Conservation (phyloP, 2,113 vertebrate species). For the Labrus mixtus region DNA sequence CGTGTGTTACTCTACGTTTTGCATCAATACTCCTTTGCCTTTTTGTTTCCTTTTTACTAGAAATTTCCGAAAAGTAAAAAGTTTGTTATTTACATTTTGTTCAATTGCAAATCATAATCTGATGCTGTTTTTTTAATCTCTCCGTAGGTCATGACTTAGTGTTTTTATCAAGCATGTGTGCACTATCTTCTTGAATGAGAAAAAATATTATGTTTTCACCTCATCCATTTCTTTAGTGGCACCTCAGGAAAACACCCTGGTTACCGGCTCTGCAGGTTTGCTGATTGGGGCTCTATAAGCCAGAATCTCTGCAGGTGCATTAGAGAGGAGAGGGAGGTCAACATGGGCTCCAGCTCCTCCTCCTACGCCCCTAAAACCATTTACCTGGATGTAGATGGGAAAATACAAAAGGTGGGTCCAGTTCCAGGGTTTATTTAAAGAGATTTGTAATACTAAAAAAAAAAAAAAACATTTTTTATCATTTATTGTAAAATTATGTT, state of each 20-base stretch:
- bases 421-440: neutral
- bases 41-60: too few relatives aligned
- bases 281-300: neutral
- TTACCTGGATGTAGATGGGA: conserved; percentile 85
- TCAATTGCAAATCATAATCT: too few relatives aligned
- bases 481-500: neutral
- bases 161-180: too few relatives aligned
- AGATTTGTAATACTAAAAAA: neutral
- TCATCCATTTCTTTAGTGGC: neutral
- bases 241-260: neutral
- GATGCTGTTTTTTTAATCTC: too few relatives aligned
- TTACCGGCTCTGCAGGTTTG: neutral
- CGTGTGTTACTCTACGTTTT: too few relatives aligned
- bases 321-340: conserved; percentile 63
- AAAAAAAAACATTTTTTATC: neutral
- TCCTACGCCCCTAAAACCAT: conserved; percentile 81
- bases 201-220: neutral
- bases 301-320: conserved; percentile 19
- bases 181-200: neutral
- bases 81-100: too few relatives aligned
- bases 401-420: conserved; percentile 81
- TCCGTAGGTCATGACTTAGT: too few relatives aligned
- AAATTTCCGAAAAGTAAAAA: too few relatives aligned
- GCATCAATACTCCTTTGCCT: too few relatives aligned
- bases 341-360: conserved; percentile 85